Evolutionary conservation across 2,888 invertebrate species (phyloP).

Genomic region (Odontocolon sp.): DNA sequence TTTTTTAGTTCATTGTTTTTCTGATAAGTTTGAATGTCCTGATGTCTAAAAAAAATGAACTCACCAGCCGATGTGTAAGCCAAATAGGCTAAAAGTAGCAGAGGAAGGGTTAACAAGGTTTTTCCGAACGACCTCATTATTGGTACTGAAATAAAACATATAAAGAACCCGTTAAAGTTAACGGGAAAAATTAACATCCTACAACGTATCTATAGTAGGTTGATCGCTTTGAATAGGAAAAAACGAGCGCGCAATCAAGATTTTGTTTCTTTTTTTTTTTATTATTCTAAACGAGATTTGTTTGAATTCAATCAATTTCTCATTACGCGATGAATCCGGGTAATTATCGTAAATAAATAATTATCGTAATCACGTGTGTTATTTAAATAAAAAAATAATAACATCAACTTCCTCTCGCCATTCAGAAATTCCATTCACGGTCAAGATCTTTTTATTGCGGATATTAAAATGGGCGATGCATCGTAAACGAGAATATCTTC

Average conservation of each 20-base stretch:
- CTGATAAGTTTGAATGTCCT: not conserved
- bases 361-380: too few relatives aligned
- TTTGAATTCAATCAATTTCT: too few relatives aligned
- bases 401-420: not conserved
- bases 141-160: constrained; percentile 27
- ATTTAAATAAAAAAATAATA: not conserved
- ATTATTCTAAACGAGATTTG: not conserved
- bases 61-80: constrained; percentile 61
- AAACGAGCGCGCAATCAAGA: not conserved
- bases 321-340: too few relatives aligned
- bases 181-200: constrained; percentile 13
- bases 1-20: not conserved
- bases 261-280: not conserved
- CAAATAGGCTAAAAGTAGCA: constrained; percentile 52
- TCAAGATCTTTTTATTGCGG: not conserved
- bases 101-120: constrained; percentile 50
- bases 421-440: constrained; percentile 28
- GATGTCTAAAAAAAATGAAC: constrained; percentile 8
- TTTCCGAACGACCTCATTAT: constrained; percentile 62
- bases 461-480: constrained; percentile 72
- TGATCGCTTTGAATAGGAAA: too few relatives aligned
- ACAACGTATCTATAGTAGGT: too few relatives aligned
- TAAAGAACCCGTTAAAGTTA: not conserved
- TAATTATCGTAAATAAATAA: too few relatives aligned
- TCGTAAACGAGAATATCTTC: constrained; percentile 60